Evolutionary conservation across 92 coral and sea anemone species (phyloP).

Genomic region (Nematostella vectensis): DNA sequence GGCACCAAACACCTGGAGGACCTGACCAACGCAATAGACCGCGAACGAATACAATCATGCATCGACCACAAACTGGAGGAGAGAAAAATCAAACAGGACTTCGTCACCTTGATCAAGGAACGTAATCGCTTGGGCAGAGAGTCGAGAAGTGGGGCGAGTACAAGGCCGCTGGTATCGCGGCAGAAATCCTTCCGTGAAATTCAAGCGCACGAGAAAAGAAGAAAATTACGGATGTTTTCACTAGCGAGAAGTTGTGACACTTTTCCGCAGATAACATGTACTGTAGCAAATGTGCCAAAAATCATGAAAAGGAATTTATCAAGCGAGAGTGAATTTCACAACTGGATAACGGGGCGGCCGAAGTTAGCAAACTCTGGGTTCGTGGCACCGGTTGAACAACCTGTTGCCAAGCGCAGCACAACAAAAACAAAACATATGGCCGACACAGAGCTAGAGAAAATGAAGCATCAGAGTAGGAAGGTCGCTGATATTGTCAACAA

Average conservation of each 20-base stretch:
- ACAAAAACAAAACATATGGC: background rate
- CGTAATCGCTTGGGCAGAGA: slow-evolving; percentile 39
- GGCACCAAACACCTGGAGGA: slow-evolving; percentile 37
- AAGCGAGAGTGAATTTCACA: slow-evolving; percentile 52
- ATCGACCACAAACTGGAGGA: slow-evolving; percentile 45
- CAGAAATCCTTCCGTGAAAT: slow-evolving; percentile 20
- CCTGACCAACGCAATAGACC: slow-evolving; percentile 40
- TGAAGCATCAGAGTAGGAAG: too few relatives aligned
- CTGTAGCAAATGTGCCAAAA: slow-evolving; percentile 44
- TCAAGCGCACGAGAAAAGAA: slow-evolving; percentile 22
- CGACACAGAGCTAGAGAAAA: too few relatives aligned
- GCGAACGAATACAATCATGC: slow-evolving; percentile 34
- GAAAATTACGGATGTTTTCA: slow-evolving; percentile 16
- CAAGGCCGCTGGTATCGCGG: slow-evolving; percentile 6
- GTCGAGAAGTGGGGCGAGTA: slow-evolving; percentile 1
- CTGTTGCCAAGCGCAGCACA: slow-evolving; percentile 4
- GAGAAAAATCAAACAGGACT: slow-evolving; percentile 45
- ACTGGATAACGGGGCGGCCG: slow-evolving; percentile 61
- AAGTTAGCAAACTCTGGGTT: slow-evolving; percentile 15
- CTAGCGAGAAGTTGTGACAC: slow-evolving; percentile 13
- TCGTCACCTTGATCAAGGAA: slow-evolving; percentile 38
- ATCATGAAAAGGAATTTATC: slow-evolving; percentile 59
- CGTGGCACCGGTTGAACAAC: slow-evolving; percentile 1
- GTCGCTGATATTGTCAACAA: too few relatives aligned
- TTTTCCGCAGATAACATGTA: slow-evolving; percentile 49